Evolutionary conservation across 2,888 invertebrate genomes (phyloP), one percentile per base, ranked within the genome.

Genomic region (Nemoura dubitans): DNA sequence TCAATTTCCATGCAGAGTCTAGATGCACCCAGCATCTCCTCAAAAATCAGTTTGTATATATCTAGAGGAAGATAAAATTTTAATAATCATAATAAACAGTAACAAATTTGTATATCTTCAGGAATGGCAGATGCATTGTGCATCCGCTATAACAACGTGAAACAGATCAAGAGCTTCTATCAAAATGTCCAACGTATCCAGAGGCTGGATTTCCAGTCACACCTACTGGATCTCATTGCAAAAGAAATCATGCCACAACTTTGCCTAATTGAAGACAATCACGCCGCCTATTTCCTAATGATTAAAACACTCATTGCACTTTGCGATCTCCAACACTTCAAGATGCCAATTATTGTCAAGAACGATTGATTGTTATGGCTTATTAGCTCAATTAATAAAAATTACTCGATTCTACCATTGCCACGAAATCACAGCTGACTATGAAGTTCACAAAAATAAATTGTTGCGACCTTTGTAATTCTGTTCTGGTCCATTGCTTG

Each of bases 161-260:
- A 6, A 42, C 76, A 86, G 36, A 81, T 85, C 76, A 81, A 82
- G 26, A 27, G 42, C 29, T 86, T 85, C 82, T 76, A 82, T 0
- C 76, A 21, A 7, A 87, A 80, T 28, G n/a, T 87, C 29, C 87
- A 87, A 30, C 76, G 81, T 25, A 85, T 85, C 76, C 87, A 87
- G 85, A 87, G 36, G 29, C 21, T 36, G n/a, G 85, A 87, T 28
- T 76, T 85, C 76, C 87, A 87, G 76, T 26, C 43, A 10, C 76
- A 85, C 76, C 0, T 87, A 26, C 36, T 86, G 76, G 76, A 85
- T 26, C n/a, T 87, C 3, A 14, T 87, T 2, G 30, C 82, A 16
- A 82, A 42, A 25, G 26, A 43, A 80, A 78, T 87, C 42, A 76
- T 87, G 43, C 85, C 85, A 43, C 36, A 59, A 29, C 77, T 87